phyloP scores from a whole-genome alignment of 64 coral and sea anemone species.

The Hydrozoanthus tunicans region DNA sequence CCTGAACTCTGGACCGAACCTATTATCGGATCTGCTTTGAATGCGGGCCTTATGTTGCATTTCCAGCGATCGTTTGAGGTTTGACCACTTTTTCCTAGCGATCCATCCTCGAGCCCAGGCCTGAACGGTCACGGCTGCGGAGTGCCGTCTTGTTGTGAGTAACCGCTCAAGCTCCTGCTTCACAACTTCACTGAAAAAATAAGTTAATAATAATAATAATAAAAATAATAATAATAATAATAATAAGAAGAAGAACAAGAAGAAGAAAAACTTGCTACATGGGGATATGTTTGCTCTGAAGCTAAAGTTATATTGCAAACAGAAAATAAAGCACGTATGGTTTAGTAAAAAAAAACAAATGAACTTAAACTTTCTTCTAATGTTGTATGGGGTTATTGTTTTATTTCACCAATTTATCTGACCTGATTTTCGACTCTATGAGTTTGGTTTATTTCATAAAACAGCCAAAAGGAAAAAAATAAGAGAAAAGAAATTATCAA shows the following conservation, averaged over 20 bases:
- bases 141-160: conserved; percentile 7
- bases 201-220: not conserved
- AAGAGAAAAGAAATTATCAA: too few relatives aligned
- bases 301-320: not conserved
- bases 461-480: too few relatives aligned
- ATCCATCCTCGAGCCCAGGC: conserved; percentile 57
- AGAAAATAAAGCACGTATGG: too few relatives aligned
- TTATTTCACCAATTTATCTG: too few relatives aligned
- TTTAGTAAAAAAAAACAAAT: too few relatives aligned
- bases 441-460: too few relatives aligned
- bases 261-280: not conserved
- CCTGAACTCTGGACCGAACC: not conserved
- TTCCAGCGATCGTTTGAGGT: conserved; percentile 63
- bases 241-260: not conserved
- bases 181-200: conserved; percentile 53
- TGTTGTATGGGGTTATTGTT: too few relatives aligned
- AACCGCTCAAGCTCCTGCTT: conserved; percentile 61
- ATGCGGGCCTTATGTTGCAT: conserved; percentile 53
- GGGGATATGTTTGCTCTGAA: not conserved
- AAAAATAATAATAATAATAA: not conserved
- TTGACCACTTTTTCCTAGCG: conserved; percentile 60
- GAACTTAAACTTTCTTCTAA: too few relatives aligned
- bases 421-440: too few relatives aligned
- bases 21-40: conserved; percentile 28
- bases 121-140: conserved; percentile 52